A percentile compares a stretch with the other conserved stretches of the same genome.
Conservation (phyloP, 2,888 invertebrate genomes). For the Rhagonycha fulva region DNA sequence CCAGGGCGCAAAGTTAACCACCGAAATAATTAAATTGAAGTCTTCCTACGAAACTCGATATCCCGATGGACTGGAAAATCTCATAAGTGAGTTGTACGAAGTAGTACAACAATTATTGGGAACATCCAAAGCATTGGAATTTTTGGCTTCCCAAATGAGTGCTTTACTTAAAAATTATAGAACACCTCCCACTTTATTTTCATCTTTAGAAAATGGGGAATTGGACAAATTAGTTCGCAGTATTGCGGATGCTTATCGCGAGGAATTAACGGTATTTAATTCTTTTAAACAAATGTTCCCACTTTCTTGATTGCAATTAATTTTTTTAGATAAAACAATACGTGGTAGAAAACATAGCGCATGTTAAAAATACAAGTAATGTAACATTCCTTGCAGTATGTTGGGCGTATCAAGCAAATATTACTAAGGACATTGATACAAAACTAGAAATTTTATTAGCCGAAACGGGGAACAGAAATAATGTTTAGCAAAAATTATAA, state of each 20-base stretch:
- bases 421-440: conserved; percentile 44
- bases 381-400: conserved; percentile 55
- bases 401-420: conserved; percentile 57
- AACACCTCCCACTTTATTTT: conserved; percentile 45
- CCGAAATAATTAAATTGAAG: conserved; percentile 51
- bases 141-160: conserved; percentile 43
- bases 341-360: conserved; percentile 55
- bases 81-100: conserved; percentile 40
- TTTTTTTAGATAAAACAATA: conserved; percentile 46
- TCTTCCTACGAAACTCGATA: conserved; percentile 38
- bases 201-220: conserved; percentile 43
- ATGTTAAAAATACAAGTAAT: conserved; percentile 49
- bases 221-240: conserved; percentile 40
- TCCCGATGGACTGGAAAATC: conserved; percentile 37
- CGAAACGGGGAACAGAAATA: conserved; percentile 52
- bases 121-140: conserved; percentile 40
- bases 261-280: conserved; percentile 51
- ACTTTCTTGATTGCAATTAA: conserved; percentile 1
- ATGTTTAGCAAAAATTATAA: conserved; percentile 24
- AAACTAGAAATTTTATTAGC: conserved; percentile 50
- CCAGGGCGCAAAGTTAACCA: conserved; percentile 53
- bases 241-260: conserved; percentile 49
- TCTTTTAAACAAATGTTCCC: not conserved
- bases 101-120: conserved; percentile 39
- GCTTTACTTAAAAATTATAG: conserved; percentile 48